Evolutionary conservation across 2,113 vertebrate genomes (phyloP).

Genomic region (Parus major): DNA sequence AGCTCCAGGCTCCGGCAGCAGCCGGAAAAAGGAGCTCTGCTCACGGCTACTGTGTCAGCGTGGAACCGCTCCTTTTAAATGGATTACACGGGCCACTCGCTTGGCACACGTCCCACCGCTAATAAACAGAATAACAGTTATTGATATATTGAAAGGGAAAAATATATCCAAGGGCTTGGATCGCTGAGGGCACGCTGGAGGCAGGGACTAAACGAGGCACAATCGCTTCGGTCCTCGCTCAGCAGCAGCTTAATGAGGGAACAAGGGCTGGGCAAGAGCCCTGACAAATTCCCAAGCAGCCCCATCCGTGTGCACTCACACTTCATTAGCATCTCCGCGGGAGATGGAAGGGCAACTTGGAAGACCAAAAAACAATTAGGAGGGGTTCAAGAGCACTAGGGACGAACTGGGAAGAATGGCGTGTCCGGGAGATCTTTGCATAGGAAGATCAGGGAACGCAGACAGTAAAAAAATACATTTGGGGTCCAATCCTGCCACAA

Average conservation of each 20-base stretch:
- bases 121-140: conserved; percentile 47
- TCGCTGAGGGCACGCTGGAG: not conserved
- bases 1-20: not conserved
- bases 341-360: not conserved
- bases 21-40: not conserved
- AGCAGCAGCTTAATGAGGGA: conserved; percentile 59
- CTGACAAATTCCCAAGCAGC: conserved; percentile 56
- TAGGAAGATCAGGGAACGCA: not conserved
- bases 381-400: not conserved
- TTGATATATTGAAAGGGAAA: not conserved
- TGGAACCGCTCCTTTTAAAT: not conserved
- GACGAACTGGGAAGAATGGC: not conserved
- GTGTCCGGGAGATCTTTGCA: not conserved
- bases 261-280: conserved; percentile 37
- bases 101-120: not conserved
- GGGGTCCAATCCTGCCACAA: not conserved
- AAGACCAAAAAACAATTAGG: conserved; percentile 22
- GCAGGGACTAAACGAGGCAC: not conserved
- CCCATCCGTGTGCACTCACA: conserved; percentile 5
- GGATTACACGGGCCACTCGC: not conserved
- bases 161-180: not conserved
- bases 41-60: not conserved
- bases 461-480: not conserved
- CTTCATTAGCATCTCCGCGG: conserved; percentile 51
- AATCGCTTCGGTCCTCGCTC: not conserved